Conservation (phyloP, 2,797 vertebrate genomes). For the Meriones psammophilus region DNA sequence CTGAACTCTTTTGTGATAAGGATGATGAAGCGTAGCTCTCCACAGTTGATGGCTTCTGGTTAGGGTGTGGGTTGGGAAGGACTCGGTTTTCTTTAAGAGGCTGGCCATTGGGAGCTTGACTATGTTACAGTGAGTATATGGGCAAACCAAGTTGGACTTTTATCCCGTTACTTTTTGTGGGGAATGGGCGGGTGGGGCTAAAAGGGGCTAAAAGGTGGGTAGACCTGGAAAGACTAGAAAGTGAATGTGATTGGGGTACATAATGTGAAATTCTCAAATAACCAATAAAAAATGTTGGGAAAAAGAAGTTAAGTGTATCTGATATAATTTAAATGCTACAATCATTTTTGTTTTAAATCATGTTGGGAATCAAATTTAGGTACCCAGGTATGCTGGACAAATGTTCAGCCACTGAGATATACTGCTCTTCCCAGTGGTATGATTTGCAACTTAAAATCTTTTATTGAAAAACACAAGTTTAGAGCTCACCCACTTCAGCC, state of each 20-base stretch:
- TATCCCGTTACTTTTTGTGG: not conserved
- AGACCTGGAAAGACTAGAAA: not conserved
- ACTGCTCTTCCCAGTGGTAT: not conserved
- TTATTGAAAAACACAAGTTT: not conserved
- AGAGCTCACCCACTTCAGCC: not conserved
- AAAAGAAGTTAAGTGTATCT: not conserved
- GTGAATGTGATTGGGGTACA: not conserved
- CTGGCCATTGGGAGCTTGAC: not conserved
- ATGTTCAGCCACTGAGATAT: not conserved
- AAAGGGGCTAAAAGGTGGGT: not conserved
- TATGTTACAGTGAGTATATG: no score
- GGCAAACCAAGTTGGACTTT: no score
- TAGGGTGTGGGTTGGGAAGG: not conserved
- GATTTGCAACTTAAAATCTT: constrained; percentile 1
- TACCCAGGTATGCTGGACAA: not conserved
- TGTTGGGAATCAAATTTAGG: not conserved
- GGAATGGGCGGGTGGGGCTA: no score
- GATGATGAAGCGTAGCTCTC: not conserved
- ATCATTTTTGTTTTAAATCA: not conserved
- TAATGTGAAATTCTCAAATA: not conserved
- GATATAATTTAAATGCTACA: not conserved
- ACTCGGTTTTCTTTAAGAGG: not conserved
- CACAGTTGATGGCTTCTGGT: not conserved
- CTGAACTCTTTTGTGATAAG: not conserved
- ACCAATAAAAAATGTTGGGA: not conserved